A percentile compares a stretch with the other conserved stretches of the same genome.
Evolutionary conservation across 2,888 invertebrate species (phyloP).

Genomic region (Rhagophthalmus giganteus): DNA sequence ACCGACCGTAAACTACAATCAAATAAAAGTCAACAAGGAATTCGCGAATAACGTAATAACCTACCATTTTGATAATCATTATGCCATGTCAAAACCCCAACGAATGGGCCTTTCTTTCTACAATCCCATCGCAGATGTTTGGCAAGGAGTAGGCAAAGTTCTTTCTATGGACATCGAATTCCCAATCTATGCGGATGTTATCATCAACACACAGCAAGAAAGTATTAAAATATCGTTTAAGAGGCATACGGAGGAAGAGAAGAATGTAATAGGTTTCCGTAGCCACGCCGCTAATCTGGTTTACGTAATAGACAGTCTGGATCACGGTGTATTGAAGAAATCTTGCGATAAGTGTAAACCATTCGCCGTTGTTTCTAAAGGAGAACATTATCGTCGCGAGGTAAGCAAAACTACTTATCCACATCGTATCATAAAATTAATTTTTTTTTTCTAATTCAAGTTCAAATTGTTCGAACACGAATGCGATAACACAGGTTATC

Average conservation of each 20-base stretch:
- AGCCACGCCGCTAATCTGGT: conserved; percentile 47
- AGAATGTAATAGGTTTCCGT: conserved; percentile 43
- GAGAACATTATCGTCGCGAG: conserved; percentile 37
- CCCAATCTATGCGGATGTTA: conserved; percentile 44
- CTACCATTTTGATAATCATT: conserved; percentile 41
- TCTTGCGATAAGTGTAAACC: conserved; percentile 47
- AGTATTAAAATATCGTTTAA: conserved; percentile 46
- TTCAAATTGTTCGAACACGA: too few species aligned
- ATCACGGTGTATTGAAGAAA: conserved; percentile 40
- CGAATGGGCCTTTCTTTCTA: conserved; percentile 51
- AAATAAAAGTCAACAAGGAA: conserved; percentile 41
- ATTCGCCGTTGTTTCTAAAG: conserved; percentile 45
- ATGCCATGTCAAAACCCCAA: conserved; percentile 46
- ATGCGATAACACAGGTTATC: too few species aligned
- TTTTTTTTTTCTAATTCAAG: too few species aligned
- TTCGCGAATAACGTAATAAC: conserved; percentile 38
- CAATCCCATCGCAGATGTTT: conserved; percentile 54
- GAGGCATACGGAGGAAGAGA: conserved; percentile 38
- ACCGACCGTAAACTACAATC: conserved; percentile 38
- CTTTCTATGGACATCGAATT: conserved; percentile 42
- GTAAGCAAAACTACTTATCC: too few species aligned
- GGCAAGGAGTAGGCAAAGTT: conserved; percentile 52
- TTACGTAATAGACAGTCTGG: conserved; percentile 45
- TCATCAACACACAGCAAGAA: conserved; percentile 41
- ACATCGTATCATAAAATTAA: too few species aligned